phyloP scores from a whole-genome alignment of 2,797 vertebrate genomes.

The Galaxias olidus region DNA sequence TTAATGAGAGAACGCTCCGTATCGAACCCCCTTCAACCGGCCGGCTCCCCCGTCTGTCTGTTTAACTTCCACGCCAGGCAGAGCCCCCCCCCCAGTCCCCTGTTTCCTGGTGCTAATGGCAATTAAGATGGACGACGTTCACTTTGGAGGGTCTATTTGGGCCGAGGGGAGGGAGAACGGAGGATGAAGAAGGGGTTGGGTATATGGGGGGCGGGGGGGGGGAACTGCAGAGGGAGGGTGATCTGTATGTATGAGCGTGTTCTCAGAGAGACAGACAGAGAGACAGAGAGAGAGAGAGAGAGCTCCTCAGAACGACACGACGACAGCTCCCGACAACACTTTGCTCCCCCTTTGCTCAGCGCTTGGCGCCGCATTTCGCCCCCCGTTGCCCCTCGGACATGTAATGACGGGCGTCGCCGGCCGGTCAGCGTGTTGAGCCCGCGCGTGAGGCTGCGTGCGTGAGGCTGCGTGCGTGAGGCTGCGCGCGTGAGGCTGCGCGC shows the following conservation, averaged over 20 bases:
- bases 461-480: no score
- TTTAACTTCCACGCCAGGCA: slow-evolving; percentile 77
- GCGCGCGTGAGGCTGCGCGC: no score
- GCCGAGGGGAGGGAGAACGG: slow-evolving; percentile 68
- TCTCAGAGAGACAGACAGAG: slow-evolving; percentile 29
- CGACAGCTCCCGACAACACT: no score
- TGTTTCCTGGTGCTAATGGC: slow-evolving; percentile 67
- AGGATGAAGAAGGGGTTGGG: slow-evolving; percentile 73
- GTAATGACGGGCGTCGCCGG: no score
- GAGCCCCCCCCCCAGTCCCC: slow-evolving; percentile 10
- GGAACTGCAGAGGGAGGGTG: slow-evolving; percentile 31
- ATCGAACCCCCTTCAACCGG: slow-evolving; percentile 75
- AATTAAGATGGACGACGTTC: slow-evolving; percentile 75
- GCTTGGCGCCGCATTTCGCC: no score
- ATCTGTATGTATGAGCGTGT: slow-evolving; percentile 74
- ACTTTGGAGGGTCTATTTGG: slow-evolving; percentile 71
- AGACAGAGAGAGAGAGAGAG: no score
- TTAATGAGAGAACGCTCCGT: slow-evolving; percentile 82
- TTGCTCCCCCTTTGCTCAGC: no score
- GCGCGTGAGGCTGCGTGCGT: no score
- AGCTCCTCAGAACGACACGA: no score
- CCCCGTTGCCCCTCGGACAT: no score
- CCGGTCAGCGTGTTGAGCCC: no score
- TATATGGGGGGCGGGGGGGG: slow-evolving; percentile 34
- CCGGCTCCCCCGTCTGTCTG: slow-evolving; percentile 54